phyloP scores from a whole-genome alignment of 2,113 vertebrate genomes.

The Caretta caretta region DNA sequence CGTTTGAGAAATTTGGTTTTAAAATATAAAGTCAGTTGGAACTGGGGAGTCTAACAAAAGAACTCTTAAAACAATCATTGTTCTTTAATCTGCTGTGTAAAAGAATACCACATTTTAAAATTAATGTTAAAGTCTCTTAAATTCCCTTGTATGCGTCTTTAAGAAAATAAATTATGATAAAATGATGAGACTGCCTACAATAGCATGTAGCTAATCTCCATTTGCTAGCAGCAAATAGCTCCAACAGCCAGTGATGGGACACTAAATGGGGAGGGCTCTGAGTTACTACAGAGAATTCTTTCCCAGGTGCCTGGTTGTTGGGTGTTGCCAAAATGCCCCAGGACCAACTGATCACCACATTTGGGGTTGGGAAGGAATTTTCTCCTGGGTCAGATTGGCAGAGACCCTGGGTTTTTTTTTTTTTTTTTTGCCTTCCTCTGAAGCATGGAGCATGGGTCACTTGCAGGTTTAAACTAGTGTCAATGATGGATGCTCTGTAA shows the following conservation, averaged over 20 bases:
- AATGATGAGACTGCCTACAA: too few relatives aligned
- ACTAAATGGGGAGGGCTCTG: too few relatives aligned
- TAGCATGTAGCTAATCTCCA: too few relatives aligned
- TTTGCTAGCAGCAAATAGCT: neutral
- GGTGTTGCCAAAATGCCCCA: neutral
- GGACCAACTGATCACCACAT: neutral
- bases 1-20: neutral
- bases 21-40: neutral
- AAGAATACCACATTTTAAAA: neutral
- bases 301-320: neutral
- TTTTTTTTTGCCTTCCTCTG: neutral
- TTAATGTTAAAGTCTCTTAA: neutral
- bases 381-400: neutral
- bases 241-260: too few relatives aligned
- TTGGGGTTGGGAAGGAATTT: neutral
- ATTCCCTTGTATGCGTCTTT: neutral
- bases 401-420: neutral
- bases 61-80: neutral
- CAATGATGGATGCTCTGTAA: neutral
- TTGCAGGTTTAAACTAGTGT: neutral
- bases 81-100: neutral
- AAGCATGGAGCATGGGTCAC: neutral
- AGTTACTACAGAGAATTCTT: neutral
- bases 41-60: neutral
- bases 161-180: too few relatives aligned